Conservation (phyloP, 2,888 invertebrate species). For the Machimus atricapillus region DNA sequence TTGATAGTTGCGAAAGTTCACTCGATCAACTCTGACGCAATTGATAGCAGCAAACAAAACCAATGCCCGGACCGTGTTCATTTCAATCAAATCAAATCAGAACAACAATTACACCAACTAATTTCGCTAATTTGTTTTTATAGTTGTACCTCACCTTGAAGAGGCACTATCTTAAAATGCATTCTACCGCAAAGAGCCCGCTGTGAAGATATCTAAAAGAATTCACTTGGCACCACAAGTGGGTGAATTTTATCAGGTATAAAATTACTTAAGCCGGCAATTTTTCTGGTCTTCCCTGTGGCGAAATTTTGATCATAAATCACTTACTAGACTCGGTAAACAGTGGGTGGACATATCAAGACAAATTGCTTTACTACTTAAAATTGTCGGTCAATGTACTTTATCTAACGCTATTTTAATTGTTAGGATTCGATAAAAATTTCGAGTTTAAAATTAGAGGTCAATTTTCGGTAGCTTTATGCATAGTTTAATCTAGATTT, state of each 20-base stretch:
- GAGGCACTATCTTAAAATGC: neutral
- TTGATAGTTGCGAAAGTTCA: conserved; percentile 53
- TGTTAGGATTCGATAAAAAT: neutral
- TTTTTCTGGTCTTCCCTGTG: neutral
- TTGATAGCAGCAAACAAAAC: neutral
- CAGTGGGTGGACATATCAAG: neutral
- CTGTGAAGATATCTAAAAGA: neutral
- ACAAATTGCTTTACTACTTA: neutral
- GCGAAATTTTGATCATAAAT: neutral
- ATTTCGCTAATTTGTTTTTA: conserved; percentile 2
- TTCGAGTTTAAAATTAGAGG: neutral
- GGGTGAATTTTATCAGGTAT: neutral
- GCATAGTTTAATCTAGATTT: neutral
- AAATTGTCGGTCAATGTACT: neutral
- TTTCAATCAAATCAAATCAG: conserved; percentile 12
- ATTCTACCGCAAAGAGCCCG: neutral
- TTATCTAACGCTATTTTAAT: neutral
- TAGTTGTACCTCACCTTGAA: neutral
- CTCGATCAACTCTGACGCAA: neutral
- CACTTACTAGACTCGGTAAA: neutral
- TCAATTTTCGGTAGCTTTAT: neutral
- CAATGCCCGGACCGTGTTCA: neutral
- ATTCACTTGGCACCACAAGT: neutral
- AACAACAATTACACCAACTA: neutral
- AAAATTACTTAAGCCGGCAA: neutral